Evolutionary conservation across 2,888 invertebrate species (phyloP).

Genomic region (Heliconius cydno): DNA sequence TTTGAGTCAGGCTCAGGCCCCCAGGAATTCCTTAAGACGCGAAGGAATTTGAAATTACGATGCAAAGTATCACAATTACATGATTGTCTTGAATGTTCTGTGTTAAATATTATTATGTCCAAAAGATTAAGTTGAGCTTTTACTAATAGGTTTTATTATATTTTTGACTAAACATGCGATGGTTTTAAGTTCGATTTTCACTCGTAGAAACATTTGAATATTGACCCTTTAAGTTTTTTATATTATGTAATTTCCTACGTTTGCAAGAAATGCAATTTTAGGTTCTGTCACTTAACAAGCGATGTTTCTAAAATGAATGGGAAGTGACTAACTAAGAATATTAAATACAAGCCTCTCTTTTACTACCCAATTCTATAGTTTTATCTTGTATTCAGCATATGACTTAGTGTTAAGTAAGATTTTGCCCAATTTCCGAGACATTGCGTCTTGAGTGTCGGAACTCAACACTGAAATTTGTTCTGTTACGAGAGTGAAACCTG

Average conservation of each 20-base stretch:
- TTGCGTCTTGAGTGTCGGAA: too few relatives aligned
- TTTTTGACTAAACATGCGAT: background rate
- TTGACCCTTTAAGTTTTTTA: too few relatives aligned
- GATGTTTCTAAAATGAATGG: too few relatives aligned
- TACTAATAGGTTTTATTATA: background rate
- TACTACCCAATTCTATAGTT: too few relatives aligned
- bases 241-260: background rate
- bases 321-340: background rate
- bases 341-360: background rate
- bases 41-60: slow-evolving; percentile 22
- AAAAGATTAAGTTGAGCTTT: background rate
- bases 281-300: background rate
- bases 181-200: too few relatives aligned
- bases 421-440: too few relatives aligned
- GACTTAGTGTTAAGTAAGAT: too few relatives aligned
- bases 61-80: slow-evolving; percentile 25
- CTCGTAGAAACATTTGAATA: background rate
- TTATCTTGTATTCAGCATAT: too few relatives aligned
- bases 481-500: too few relatives aligned
- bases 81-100: slow-evolving; percentile 21
- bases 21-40: slow-evolving; percentile 6
- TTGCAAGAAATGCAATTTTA: background rate
- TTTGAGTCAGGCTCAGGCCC: slow-evolving; percentile 11
- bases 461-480: too few relatives aligned
- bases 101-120: slow-evolving; percentile 5